Percentiles rank a stretch among this genome's conserved stretches.
Conservation (phyloP, 1,140 invertebrate species). For the Rhizoglyphus robini region DNA sequence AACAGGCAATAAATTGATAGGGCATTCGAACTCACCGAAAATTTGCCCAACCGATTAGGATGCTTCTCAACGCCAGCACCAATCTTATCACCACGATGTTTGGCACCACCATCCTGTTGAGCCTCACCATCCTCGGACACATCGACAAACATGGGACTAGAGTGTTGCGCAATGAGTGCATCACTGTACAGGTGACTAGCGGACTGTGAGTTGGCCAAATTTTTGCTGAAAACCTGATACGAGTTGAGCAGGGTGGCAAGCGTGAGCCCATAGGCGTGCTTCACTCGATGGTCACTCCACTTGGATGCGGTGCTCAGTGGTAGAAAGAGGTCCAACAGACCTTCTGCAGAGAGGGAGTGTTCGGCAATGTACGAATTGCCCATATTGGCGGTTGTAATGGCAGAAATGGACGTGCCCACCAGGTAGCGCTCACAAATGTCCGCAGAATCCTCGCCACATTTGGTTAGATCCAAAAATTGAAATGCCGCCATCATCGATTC, state of each 20-base stretch:
- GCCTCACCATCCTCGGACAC: neutral
- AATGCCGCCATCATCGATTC: constrained; percentile 19
- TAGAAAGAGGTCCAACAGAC: neutral
- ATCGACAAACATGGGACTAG: constrained; percentile 16
- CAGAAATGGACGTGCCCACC: neutral
- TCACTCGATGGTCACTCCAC: constrained; percentile 20
- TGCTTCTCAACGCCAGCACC: neutral
- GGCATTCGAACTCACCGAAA: constrained; percentile 7
- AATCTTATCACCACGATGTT: neutral
- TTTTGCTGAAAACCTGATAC: neutral
- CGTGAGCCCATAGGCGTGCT: constrained; percentile 14
- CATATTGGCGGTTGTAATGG: constrained; percentile 10
- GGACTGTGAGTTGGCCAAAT: neutral
- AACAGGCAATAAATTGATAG: neutral
- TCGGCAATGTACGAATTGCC: neutral
- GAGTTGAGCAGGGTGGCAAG: constrained; percentile 15
- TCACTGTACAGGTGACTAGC: neutral
- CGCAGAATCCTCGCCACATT: constrained; percentile 11
- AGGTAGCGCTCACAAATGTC: constrained; percentile 22
- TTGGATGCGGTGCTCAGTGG: neutral
- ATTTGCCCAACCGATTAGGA: neutral
- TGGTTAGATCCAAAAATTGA: constrained; percentile 18
- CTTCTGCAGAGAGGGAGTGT: neutral
- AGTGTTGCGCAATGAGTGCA: neutral
- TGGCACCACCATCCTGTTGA: neutral